These are phyloP conservation scores for Heterocephalus glaber DNA, from an alignment of 2,113 vertebrate species.

Conservation along the genomic window DNA sequence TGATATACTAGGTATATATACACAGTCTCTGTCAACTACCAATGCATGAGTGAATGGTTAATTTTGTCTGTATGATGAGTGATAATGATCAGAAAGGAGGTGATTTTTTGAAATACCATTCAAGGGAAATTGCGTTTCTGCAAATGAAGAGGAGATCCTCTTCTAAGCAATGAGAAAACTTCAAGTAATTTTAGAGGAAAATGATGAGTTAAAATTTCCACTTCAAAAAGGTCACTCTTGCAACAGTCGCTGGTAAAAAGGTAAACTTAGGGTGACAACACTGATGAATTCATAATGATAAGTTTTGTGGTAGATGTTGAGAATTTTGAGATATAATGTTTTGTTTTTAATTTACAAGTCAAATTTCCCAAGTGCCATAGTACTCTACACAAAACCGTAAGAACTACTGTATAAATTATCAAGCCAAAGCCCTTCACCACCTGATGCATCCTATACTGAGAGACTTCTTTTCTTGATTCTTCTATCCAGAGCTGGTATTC, in stretches of 20 bases:
- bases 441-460: background rate
- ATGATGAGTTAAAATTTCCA: background rate
- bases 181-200: background rate
- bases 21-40: background rate
- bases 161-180: background rate
- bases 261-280: background rate
- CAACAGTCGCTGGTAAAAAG: background rate
- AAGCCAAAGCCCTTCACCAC: background rate
- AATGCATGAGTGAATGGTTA: background rate
- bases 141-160: background rate
- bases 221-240: background rate
- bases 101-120: constrained; percentile 4
- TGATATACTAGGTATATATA: background rate
- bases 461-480: background rate
- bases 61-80: background rate
- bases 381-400: background rate
- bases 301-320: background rate
- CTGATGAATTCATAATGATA: background rate
- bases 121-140: constrained; percentile 3
- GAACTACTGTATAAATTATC: constrained; percentile 22
- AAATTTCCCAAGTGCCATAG: background rate
- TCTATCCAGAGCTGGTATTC: background rate
- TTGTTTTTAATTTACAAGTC: constrained; percentile 22
- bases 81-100: background rate
- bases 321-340: constrained; percentile 47